Base-by-base conservation (phyloP, 2,113 vertebrate genomes). In the Cyphomyrus plagiostoma region DNA sequence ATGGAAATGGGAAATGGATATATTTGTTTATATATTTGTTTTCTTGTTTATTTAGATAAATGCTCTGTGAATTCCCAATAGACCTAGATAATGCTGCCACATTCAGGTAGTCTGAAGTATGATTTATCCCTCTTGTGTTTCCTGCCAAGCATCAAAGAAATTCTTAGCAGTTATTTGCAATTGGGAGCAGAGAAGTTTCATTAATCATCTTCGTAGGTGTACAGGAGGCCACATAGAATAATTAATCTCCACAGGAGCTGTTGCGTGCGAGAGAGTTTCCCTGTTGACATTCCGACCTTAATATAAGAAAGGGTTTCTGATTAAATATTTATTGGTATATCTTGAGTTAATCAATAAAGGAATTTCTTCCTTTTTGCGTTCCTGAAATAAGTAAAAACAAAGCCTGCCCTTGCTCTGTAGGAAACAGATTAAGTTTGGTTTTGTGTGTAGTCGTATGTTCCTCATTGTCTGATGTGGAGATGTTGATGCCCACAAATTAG, bases 141-240 rank as follows among this genome's bases (percentile, higher is more conserved):
- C 86, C 89, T 87, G 84, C 91, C 91, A 92, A 88, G 77, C 66
- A 48, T 91, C 90, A 58, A 88, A 92, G 92, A 90, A 90, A 92
- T 91, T 92, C 90, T 92, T 87, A 91, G 82, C 56, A 92, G 90
- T 87, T 23, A 10, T 84, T 23, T 48, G 45, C n/a, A 23, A 84
- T 21, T 46, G 45, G 7, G 42, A 48, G 45, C 42, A 48, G 17
- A n/a, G 45, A 10, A 23, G 45, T 80, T 42, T 42, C 82, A 84
- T 46, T 84, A 46, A 46, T 84, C 82, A 21, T 45, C 42, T 48
- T 10, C 39, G 17, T 46, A 48, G 21, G 21, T 7, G 2, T 84
- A 9, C 2, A 80, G 17, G 35, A 80, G 74, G 15, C 35, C 5
- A 19, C 2, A 19, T 35, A 80, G 35, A n/a, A 85, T 46, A 46